Base-by-base conservation (phyloP, 2,113 vertebrate genomes). In the Amia ocellicauda region DNA sequence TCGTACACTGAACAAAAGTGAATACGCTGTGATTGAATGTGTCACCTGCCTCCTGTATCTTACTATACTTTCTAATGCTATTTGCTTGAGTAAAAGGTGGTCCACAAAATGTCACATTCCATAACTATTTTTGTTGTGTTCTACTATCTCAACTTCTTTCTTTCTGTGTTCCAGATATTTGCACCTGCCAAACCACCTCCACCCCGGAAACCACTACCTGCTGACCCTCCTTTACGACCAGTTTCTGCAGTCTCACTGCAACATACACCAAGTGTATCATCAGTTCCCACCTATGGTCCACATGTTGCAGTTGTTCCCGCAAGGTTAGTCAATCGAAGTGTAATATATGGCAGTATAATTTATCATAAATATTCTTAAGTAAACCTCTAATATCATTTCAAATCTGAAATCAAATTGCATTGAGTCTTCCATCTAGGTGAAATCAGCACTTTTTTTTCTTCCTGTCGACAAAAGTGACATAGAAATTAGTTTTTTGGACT, bases 141-240 rank as follows among this genome's bases (percentile, higher is more conserved):
- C 31, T 41, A 8, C 40, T 50, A 36, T 27, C 54, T 61, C 36
- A 51, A 14, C 10, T 27, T 16, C 22, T 19, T n/a, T 24, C 22
- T n/a, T 76, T 42, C 72, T 16, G 20, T 60, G 14, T 77, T 74
- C 66, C 66, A 87, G 84, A 74, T 62, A 29, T 56, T 57, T 17
- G 56, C 41, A 64, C 74, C 78, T 3, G 62, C 66, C 24, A 88
- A 81, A 69, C 82, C 86, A 10, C 62, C 80, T 3, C 79, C 81
- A 13, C 83, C 87, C 7, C 72, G 50, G 5, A 89, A 88, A 66
- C 85, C 86, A 17, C 64, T 70, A 63, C 77, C 69, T 0, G 36
- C 67, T 54, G 71, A 31, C 2, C 66, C 68, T 0, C 74, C 70
- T 54, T 61, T 64, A 1, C 36, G 56, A 1, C 49, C 58, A 27